A percentile compares a stretch with the other conserved stretches of the same genome.
These are phyloP conservation scores for Eidolon helvum DNA, from an alignment of 2,113 vertebrate species.

Conservation along the genomic window DNA sequence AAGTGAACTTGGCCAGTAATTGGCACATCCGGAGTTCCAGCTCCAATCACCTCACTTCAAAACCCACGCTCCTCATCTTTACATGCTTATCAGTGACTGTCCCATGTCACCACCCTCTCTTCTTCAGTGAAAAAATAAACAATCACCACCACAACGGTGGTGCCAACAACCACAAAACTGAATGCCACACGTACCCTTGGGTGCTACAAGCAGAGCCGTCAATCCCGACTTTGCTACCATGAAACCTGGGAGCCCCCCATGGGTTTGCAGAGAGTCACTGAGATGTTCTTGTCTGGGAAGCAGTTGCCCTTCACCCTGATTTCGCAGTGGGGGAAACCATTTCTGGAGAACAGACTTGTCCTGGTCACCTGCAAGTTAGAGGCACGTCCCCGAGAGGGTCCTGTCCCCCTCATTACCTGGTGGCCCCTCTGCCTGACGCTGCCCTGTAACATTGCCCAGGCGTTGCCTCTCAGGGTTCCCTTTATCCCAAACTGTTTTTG, in stretches of 20 bases:
- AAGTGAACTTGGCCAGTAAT: background rate
- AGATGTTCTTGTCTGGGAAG: background rate
- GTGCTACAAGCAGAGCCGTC: background rate
- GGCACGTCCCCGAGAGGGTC: background rate
- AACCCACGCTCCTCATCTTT: background rate
- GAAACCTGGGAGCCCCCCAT: background rate
- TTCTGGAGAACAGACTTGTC: background rate
- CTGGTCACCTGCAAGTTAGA: background rate
- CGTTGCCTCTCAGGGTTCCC: fast-evolving
- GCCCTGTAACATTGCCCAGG: too few relatives aligned
- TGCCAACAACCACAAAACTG: background rate
- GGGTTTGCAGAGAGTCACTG: background rate
- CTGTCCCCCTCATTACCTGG: background rate
- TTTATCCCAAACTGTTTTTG: background rate
- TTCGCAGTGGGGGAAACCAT: background rate
- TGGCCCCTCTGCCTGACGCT: background rate
- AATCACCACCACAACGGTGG: background rate
- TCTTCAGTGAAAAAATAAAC: background rate
- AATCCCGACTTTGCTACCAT: background rate
- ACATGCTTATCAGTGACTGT: too few relatives aligned
- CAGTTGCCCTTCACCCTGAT: background rate
- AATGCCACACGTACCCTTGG: background rate
- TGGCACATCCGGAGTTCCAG: background rate
- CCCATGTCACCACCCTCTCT: background rate
- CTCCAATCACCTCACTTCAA: background rate